Conservation (phyloP, 1,140 invertebrate genomes). For the Neotoxoptera formosana region DNA sequence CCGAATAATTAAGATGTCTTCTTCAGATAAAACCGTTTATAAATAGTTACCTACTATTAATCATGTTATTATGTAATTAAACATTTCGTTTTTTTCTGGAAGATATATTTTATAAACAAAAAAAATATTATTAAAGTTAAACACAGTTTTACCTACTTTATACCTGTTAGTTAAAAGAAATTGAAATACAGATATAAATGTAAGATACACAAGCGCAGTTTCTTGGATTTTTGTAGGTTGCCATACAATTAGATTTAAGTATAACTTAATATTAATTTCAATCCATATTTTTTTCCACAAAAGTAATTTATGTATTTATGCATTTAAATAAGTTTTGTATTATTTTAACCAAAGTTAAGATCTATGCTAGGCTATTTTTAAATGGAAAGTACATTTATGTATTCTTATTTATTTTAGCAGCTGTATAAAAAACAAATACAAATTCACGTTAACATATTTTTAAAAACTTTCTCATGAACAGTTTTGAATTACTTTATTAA, state of each 20-base stretch:
- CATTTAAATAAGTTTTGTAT: not conserved
- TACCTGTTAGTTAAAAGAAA: not conserved
- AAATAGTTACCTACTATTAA: not conserved
- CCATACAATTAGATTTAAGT: too few relatives aligned
- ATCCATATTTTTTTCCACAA: too few relatives aligned
- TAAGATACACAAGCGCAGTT: not conserved
- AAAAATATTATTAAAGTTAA: not conserved
- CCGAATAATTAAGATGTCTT: not conserved
- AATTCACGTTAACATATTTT: not conserved
- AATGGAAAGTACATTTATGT: not conserved
- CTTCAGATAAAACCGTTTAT: not conserved
- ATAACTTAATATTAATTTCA: too few relatives aligned
- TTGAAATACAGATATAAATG: not conserved
- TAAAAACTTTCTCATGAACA: not conserved
- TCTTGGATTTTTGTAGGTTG: too few relatives aligned
- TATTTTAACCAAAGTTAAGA: not conserved
- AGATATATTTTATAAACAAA: too few relatives aligned
- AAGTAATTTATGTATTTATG: not conserved
- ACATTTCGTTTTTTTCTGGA: too few relatives aligned
- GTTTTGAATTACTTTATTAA: not conserved
- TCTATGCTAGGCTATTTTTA: not conserved
- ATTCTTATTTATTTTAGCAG: not conserved
- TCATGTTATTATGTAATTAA: not conserved
- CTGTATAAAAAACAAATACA: not conserved
- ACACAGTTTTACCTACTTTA: not conserved